Evolutionary conservation across 2,797 vertebrate species (phyloP).

Genomic region (Bradypodion ventrale): DNA sequence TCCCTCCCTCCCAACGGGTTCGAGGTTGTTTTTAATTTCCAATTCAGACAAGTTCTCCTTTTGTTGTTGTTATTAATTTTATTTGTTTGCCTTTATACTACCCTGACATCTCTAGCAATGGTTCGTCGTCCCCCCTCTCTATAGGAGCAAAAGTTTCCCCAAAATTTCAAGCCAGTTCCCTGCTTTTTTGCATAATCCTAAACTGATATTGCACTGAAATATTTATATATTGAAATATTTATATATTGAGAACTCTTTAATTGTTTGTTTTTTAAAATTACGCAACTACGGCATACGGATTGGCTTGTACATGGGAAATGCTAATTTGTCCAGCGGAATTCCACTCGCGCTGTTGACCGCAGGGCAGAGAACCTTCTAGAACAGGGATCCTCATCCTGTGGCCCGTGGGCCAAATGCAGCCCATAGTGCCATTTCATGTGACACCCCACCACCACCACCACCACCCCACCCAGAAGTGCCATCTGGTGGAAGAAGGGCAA

Average conservation of each 20-base stretch:
- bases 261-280: slow-evolving; percentile 71
- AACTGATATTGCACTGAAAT: slow-evolving; percentile 61
- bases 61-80: slow-evolving; percentile 62
- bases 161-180: slow-evolving; percentile 60
- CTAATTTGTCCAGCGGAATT: slow-evolving; percentile 72
- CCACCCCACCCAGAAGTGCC: too few relatives aligned
- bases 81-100: slow-evolving; percentile 67
- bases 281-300: slow-evolving; percentile 53
- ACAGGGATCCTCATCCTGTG: too few relatives aligned
- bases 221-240: slow-evolving; percentile 47
- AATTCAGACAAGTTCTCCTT: slow-evolving; percentile 65
- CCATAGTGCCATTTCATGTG: too few relatives aligned
- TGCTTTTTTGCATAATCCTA: slow-evolving; percentile 69
- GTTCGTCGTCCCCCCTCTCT: too few relatives aligned
- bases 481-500: too few relatives aligned
- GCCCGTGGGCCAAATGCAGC: too few relatives aligned
- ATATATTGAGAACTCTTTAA: not conserved
- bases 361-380: too few relatives aligned
- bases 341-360: slow-evolving; percentile 58
- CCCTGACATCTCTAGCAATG: slow-evolving; percentile 7
- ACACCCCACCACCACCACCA: too few relatives aligned
- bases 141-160: slow-evolving; percentile 25
- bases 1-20: slow-evolving; percentile 61
- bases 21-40: slow-evolving; percentile 48
- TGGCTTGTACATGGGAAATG: slow-evolving; percentile 73